Evolutionary conservation across 2,888 invertebrate genomes (phyloP).

Genomic region (Serripes groenlandicus): DNA sequence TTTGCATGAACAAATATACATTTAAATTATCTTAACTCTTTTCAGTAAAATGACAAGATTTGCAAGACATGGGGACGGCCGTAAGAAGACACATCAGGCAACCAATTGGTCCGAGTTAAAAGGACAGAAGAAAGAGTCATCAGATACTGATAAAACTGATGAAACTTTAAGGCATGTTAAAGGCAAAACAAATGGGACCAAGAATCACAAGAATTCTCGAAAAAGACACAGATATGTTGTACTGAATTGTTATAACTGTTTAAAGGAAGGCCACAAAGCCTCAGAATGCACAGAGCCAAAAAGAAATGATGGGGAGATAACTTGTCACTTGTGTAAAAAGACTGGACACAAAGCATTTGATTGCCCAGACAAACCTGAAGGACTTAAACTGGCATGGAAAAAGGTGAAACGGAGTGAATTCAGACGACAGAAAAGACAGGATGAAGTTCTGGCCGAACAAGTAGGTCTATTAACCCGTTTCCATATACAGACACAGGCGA

Average conservation of each 20-base stretch:
- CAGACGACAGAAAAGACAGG: constrained; percentile 72
- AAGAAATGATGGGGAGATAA: constrained; percentile 75
- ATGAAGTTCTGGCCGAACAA: constrained; percentile 66
- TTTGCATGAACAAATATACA: too few relatives aligned
- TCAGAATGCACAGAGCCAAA: constrained; percentile 2
- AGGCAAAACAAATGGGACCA: neutral
- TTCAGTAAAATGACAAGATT: constrained; percentile 82
- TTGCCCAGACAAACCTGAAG: constrained; percentile 89
- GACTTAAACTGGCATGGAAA: constrained; percentile 39
- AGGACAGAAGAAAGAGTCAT: neutral
- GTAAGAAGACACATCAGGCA: constrained; percentile 72
- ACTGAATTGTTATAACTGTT: constrained; percentile 21
- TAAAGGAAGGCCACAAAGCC: constrained; percentile 28
- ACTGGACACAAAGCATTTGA: constrained; percentile 93
- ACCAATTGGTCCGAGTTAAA: constrained; percentile 73
- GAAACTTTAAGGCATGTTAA: neutral
- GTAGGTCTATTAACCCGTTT: too few relatives aligned
- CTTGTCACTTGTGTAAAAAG: constrained; percentile 93
- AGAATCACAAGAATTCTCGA: constrained; percentile 21
- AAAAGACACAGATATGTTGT: constrained; percentile 17
- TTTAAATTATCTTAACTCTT: too few relatives aligned
- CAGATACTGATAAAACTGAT: neutral
- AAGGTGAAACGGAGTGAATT: constrained; percentile 75
- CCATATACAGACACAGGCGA: too few relatives aligned
- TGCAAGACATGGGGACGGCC: constrained; percentile 71